Percentiles rank a stretch among this genome's conserved stretches.
Conservation (phyloP, 1,140 invertebrate species). For the Zaprionus kolodkinae region DNA sequence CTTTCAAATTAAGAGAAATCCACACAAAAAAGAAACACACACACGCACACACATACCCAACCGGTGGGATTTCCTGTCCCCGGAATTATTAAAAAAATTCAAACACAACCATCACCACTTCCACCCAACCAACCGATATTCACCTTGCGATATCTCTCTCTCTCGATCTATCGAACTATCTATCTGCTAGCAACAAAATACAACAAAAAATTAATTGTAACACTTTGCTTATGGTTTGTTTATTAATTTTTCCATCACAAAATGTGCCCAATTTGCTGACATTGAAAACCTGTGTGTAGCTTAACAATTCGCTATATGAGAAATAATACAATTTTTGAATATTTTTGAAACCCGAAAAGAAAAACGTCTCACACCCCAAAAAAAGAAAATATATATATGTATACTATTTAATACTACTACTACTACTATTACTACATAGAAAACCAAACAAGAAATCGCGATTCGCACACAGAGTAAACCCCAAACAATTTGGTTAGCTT, state of each 20-base stretch:
- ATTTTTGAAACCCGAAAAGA: constrained; percentile 64
- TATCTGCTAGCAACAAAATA: constrained; percentile 69
- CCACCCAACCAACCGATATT: constrained; percentile 21
- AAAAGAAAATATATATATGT: constrained; percentile 26
- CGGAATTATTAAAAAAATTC: neutral
- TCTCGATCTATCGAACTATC: constrained; percentile 31
- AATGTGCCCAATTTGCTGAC: constrained; percentile 77
- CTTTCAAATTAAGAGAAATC: constrained; percentile 53
- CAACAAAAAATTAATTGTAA: constrained; percentile 80
- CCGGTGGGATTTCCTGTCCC: constrained; percentile 1
- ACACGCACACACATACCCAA: constrained; percentile 17
- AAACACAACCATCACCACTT: neutral
- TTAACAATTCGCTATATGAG: constrained; percentile 65
- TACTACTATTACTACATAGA: constrained; percentile 19
- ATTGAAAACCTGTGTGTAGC: constrained; percentile 76
- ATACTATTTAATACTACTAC: constrained; percentile 6
- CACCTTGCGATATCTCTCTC: constrained; percentile 14
- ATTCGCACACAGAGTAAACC: constrained; percentile 43
- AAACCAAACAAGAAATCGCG: constrained; percentile 39
- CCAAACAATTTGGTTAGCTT: constrained; percentile 45
- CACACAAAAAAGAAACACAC: constrained; percentile 32
- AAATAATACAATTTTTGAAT: constrained; percentile 63
- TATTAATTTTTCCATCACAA: constrained; percentile 45
- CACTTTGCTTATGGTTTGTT: constrained; percentile 44
- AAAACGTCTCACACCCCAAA: constrained; percentile 15